These are phyloP conservation scores for Lanistes nyassanus DNA, from an alignment of 1,140 invertebrate species.

Conservation along the genomic window DNA sequence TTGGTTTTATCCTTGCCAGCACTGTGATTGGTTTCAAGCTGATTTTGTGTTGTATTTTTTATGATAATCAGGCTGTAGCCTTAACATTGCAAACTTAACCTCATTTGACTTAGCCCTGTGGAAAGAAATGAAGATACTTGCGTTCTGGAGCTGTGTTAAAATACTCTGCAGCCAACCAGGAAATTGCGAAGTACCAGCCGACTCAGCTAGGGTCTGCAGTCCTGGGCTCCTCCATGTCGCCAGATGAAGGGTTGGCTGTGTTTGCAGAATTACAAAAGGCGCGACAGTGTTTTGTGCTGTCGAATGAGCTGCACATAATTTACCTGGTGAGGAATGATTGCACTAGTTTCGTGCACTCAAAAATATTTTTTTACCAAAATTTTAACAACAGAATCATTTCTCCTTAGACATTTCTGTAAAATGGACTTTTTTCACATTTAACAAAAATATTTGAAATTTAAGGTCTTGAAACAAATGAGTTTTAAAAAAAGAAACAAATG, in stretches of 20 bases:
- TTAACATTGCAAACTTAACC: too few species aligned
- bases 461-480: background rate
- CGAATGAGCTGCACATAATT: slow-evolving; percentile 94
- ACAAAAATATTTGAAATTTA: background rate
- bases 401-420: background rate
- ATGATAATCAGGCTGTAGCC: too few species aligned
- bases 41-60: too few species aligned
- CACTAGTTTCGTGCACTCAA: too few species aligned
- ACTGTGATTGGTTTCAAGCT: too few species aligned
- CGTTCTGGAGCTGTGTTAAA: background rate
- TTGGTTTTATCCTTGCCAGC: background rate
- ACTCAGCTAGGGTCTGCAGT: slow-evolving; percentile 92
- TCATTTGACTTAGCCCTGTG: too few species aligned
- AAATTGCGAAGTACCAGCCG: slow-evolving; percentile 74
- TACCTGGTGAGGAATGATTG: slow-evolving; percentile 74
- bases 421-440: background rate
- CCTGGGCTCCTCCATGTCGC: slow-evolving; percentile 90
- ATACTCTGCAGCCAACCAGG: slow-evolving; percentile 50
- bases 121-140: too few species aligned
- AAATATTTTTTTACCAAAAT: too few species aligned
- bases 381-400: background rate
- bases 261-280: slow-evolving; percentile 93
- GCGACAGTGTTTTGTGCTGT: slow-evolving; percentile 88
- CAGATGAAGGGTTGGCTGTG: slow-evolving; percentile 87
- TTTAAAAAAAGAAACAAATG: too few species aligned